phyloP scores from a whole-genome alignment of 2,888 invertebrate genomes.

The Drosophila differens region DNA sequence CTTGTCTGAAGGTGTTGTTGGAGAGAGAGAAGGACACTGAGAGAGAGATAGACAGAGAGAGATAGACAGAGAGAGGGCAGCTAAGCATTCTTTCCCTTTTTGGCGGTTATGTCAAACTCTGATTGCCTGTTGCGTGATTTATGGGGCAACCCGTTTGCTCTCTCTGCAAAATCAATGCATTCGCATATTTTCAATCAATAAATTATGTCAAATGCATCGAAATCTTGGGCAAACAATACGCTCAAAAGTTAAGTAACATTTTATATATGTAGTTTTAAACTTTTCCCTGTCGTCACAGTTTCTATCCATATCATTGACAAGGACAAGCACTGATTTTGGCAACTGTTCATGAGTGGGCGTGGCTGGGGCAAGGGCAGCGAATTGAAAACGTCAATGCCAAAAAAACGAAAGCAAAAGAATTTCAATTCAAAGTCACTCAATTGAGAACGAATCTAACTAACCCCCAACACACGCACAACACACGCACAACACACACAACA shows the following conservation, averaged over 20 bases:
- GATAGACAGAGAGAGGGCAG: not conserved
- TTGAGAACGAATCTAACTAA: slow-evolving; percentile 49
- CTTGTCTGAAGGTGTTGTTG: slow-evolving; percentile 26
- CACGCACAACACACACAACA: not conserved
- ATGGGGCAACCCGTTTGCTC: slow-evolving; percentile 26
- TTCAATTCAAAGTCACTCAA: slow-evolving; percentile 74
- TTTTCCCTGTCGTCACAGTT: not conserved
- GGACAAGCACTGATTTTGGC: slow-evolving; percentile 53
- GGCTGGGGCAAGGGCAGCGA: slow-evolving; percentile 37
- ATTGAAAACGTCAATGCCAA: slow-evolving; percentile 57
- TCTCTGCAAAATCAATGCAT: slow-evolving; percentile 7
- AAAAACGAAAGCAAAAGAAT: slow-evolving; percentile 53
- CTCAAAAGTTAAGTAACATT: not conserved
- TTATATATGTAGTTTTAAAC: not conserved
- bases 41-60: not conserved
- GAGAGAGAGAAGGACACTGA: not conserved
- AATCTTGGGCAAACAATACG: not conserved
- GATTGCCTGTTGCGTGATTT: slow-evolving; percentile 40
- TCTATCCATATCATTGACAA: slow-evolving; percentile 31
- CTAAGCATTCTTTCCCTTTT: not conserved
- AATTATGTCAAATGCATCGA: slow-evolving; percentile 31
- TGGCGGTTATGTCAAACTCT: slow-evolving; percentile 31
- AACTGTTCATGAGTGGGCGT: slow-evolving; percentile 54
- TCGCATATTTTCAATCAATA: slow-evolving; percentile 31
- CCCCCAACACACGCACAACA: not conserved